These are phyloP conservation scores for Drosophila suboccidentalis DNA, from an alignment of 2,888 invertebrate genomes.

Conservation along the genomic window DNA sequence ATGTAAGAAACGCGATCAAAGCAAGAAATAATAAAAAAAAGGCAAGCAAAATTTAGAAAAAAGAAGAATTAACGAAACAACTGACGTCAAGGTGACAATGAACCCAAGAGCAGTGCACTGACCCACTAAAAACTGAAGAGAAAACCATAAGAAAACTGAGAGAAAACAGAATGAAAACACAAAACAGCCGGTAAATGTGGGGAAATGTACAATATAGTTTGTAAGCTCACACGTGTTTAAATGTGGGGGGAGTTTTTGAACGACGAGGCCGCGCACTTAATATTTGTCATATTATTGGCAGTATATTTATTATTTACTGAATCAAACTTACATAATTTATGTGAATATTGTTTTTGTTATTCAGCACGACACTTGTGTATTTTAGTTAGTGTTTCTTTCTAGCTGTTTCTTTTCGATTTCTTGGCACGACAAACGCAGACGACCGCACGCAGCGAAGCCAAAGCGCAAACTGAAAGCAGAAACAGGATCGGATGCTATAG, in stretches of 20 bases:
- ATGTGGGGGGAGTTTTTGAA: neutral
- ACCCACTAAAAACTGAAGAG: slow-evolving; percentile 54
- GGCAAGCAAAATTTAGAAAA: slow-evolving; percentile 37
- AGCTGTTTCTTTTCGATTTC: slow-evolving; percentile 5
- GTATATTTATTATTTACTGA: neutral
- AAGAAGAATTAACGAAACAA: slow-evolving; percentile 11
- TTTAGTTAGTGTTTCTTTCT: neutral
- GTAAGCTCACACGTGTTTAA: slow-evolving; percentile 51
- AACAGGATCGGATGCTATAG: slow-evolving; percentile 71
- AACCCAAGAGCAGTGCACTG: slow-evolving; percentile 72
- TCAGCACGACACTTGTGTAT: slow-evolving; percentile 32
- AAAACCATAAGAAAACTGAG: slow-evolving; percentile 6
- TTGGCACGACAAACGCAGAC: slow-evolving; percentile 54
- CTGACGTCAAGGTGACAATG: slow-evolving; percentile 64
- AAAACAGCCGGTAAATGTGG: slow-evolving; percentile 43
- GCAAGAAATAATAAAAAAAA: slow-evolving; percentile 23
- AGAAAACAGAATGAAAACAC: slow-evolving; percentile 18
- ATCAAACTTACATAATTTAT: slow-evolving; percentile 63
- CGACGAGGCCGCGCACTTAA: slow-evolving; percentile 24
- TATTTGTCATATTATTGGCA: slow-evolving; percentile 9
- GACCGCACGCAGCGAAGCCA: slow-evolving; percentile 75
- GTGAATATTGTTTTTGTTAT: slow-evolving; percentile 29
- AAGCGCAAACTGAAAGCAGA: slow-evolving; percentile 70
- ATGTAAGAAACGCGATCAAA: slow-evolving; percentile 49
- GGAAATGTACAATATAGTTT: slow-evolving; percentile 18